Percentiles rank a stretch among this genome's conserved stretches.
Conservation (phyloP, 2,888 invertebrate genomes). For the Timema podura region DNA sequence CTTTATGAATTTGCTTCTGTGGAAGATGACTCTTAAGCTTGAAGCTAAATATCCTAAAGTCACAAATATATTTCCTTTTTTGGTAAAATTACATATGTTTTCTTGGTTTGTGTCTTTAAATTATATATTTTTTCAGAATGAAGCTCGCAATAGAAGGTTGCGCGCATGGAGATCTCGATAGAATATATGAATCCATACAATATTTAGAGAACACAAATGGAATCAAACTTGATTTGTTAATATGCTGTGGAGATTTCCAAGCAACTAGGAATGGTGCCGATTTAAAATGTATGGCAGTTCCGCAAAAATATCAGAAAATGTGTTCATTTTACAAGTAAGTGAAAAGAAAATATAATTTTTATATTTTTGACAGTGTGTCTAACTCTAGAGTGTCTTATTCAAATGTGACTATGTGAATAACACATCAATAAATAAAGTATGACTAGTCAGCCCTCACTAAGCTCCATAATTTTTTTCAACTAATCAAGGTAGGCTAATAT, state of each 20-base stretch:
- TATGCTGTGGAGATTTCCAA: conserved; percentile 99
- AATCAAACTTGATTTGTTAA: conserved; percentile 81
- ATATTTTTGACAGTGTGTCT: too few relatives aligned
- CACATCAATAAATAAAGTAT: not conserved
- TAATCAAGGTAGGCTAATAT: too few relatives aligned
- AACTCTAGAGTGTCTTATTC: too few relatives aligned
- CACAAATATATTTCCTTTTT: too few relatives aligned
- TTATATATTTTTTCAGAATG: too few relatives aligned
- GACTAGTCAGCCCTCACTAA: not conserved
- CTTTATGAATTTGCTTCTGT: too few relatives aligned
- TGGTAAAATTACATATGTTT: too few relatives aligned
- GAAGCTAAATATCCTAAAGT: too few relatives aligned
- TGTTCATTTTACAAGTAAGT: conserved; percentile 89
- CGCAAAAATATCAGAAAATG: conserved; percentile 83
- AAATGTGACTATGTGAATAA: too few relatives aligned
- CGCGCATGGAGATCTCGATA: conserved; percentile 95
- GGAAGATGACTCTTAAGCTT: too few relatives aligned
- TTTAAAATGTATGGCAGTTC: conserved; percentile 92
- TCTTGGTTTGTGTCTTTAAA: too few relatives aligned
- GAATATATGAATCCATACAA: conserved; percentile 83
- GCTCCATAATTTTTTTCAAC: not conserved
- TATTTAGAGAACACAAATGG: conserved; percentile 68
- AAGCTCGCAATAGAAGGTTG: conserved; percentile 96
- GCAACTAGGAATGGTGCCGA: conserved; percentile 86
- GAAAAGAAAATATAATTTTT: not conserved